Evolutionary conservation across 2,797 vertebrate genomes (phyloP).

Genomic region (Acanthurus tractus): DNA sequence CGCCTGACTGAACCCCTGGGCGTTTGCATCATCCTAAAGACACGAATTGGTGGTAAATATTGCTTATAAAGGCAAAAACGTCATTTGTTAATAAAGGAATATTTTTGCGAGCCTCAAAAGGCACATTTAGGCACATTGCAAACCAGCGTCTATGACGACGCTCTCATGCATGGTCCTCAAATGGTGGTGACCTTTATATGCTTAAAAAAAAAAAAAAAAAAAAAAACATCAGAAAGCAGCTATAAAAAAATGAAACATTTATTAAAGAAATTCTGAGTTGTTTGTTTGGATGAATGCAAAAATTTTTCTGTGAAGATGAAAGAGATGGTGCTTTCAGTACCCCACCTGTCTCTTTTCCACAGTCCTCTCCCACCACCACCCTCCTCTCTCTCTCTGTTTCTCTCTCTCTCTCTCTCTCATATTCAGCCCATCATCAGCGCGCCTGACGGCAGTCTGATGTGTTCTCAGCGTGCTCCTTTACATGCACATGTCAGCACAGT

Average conservation of each 20-base stretch:
- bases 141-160: conserved; percentile 49
- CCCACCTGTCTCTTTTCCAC: conserved; percentile 55
- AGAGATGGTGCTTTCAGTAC: conserved; percentile 45
- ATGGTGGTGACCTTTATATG: conserved; percentile 63
- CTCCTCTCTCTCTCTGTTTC: background rate
- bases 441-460: conserved; percentile 73
- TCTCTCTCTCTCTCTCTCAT: conserved; percentile 45
- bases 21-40: background rate
- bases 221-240: conserved; percentile 33
- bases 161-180: conserved; percentile 37
- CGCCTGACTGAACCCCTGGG: background rate
- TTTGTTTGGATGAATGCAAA: conserved; percentile 49
- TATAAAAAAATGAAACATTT: conserved; percentile 8
- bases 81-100: too few relatives aligned
- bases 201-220: conserved; percentile 28
- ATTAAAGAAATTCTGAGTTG: conserved; percentile 22
- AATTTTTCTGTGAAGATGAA: conserved; percentile 43
- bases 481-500: conserved; percentile 70
- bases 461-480: conserved; percentile 74
- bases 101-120: background rate
- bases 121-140: conserved; percentile 8
- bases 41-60: background rate
- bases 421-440: conserved; percentile 61
- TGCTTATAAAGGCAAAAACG: too few relatives aligned
- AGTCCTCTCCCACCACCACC: conserved; percentile 16